phyloP scores from a whole-genome alignment of 2,888 invertebrate species.

The Ormyrus rosae region DNA sequence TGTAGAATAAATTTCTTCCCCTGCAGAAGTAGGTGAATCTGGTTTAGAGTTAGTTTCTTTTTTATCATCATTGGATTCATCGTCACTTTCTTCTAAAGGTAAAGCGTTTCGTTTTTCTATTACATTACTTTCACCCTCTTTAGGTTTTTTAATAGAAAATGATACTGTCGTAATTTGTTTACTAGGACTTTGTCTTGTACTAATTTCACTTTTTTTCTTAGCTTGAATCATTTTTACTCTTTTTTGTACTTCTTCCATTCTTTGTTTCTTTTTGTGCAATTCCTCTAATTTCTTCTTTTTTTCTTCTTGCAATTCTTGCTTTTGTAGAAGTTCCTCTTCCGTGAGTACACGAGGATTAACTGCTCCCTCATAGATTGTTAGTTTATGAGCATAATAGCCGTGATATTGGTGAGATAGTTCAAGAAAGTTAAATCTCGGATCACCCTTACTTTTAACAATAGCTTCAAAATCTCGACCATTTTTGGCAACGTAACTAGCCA shows the following conservation, averaged over 20 bases:
- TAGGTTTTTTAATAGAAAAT: conserved; percentile 90
- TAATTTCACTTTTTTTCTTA: conserved; percentile 70
- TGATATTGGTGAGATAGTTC: conserved; percentile 86
- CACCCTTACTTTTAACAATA: conserved; percentile 88
- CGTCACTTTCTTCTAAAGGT: conserved; percentile 84
- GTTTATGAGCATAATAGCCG: conserved; percentile 87
- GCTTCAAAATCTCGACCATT: conserved; percentile 96
- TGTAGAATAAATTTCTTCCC: conserved; percentile 20
- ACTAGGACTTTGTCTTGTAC: conserved; percentile 64
- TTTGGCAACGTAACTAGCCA: conserved; percentile 96
- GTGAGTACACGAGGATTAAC: conserved; percentile 71
- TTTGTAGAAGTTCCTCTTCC: conserved; percentile 71
- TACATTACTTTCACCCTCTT: conserved; percentile 82
- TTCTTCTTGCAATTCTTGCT: conserved; percentile 72
- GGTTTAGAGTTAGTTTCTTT: conserved; percentile 68
- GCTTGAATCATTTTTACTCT: conserved; percentile 73
- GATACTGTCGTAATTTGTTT: conserved; percentile 80
- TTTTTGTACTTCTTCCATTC: conserved; percentile 74
- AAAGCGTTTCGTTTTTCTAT: conserved; percentile 83
- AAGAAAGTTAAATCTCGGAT: conserved; percentile 92
- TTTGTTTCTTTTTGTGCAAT: conserved; percentile 71
- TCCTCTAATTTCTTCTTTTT: conserved; percentile 73
- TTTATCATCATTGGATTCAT: conserved; percentile 69
- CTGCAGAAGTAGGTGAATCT: conserved; percentile 40
- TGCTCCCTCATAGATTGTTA: conserved; percentile 76